phyloP scores from a whole-genome alignment of 1,140 invertebrate genomes.

The Eriosoma lanigerum region DNA sequence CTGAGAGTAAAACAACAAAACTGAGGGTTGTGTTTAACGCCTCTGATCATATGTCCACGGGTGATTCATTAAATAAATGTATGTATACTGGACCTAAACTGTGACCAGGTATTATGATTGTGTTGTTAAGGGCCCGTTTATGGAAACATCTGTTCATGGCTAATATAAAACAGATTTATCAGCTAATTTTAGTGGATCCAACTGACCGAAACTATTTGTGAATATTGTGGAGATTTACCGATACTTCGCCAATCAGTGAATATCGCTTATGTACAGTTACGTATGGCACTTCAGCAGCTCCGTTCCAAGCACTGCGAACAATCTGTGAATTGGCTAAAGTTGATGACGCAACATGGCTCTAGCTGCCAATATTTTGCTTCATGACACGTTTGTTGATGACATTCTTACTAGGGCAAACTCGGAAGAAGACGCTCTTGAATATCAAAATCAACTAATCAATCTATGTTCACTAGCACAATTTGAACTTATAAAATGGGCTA shows the following conservation, averaged over 20 bases:
- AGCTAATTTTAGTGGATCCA: constrained; percentile 26
- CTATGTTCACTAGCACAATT: constrained; percentile 53
- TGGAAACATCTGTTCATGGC: too few species aligned
- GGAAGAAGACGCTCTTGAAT: constrained; percentile 53
- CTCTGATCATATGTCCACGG: too few species aligned
- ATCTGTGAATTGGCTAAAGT: constrained; percentile 58
- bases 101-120: too few species aligned
- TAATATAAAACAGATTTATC: neutral
- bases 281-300: constrained; percentile 56
- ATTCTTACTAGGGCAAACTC: constrained; percentile 53
- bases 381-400: constrained; percentile 56
- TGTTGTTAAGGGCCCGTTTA: too few species aligned
- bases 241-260: constrained; percentile 54
- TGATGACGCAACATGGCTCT: constrained; percentile 54
- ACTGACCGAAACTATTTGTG: constrained; percentile 56
- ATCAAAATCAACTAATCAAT: constrained; percentile 53
- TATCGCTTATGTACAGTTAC: constrained; percentile 56
- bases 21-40: too few species aligned
- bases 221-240: constrained; percentile 57
- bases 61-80: too few species aligned
- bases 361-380: constrained; percentile 14
- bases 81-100: too few species aligned
- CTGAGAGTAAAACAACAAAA: too few species aligned
- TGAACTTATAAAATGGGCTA: constrained; percentile 56
- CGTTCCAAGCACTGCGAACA: constrained; percentile 56